Conservation (phyloP, 2,113 vertebrate species). For the Rhinoptilus africanus region DNA sequence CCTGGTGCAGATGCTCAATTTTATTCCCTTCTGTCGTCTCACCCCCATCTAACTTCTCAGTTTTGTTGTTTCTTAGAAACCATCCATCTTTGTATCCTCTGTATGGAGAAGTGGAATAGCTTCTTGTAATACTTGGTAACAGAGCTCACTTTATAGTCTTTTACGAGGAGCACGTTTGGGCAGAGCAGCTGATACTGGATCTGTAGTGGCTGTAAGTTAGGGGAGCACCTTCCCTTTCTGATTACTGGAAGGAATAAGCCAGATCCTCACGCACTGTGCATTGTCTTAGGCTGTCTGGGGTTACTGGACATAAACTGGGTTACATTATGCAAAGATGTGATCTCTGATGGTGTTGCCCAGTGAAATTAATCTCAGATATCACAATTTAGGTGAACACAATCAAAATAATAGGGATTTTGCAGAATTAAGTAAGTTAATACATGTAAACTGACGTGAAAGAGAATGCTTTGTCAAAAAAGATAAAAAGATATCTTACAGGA, state of each 20-base stretch:
- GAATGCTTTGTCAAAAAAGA: neutral
- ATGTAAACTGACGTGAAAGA: neutral
- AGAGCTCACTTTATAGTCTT: neutral
- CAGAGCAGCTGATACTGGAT: neutral
- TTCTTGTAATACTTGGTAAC: neutral
- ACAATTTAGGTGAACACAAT: neutral
- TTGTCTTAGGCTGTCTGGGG: neutral
- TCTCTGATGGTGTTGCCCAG: neutral
- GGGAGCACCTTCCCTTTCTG: neutral
- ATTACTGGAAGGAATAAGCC: neutral
- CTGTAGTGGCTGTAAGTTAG: neutral
- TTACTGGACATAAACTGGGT: neutral
- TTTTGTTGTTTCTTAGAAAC: neutral
- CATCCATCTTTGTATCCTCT: neutral
- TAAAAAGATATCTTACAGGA: neutral
- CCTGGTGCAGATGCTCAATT: neutral
- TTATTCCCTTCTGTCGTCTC: neutral
- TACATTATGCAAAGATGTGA: neutral
- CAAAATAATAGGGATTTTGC: neutral
- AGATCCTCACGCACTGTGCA: neutral
- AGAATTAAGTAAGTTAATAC: neutral
- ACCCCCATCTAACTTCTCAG: neutral
- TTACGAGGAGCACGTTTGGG: neutral
- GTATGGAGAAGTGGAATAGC: neutral
- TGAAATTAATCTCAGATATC: neutral